Evolutionary conservation across 2,888 invertebrate species (phyloP), one percentile per base, ranked within the genome.

Genomic region (Beris chalybata): DNA sequence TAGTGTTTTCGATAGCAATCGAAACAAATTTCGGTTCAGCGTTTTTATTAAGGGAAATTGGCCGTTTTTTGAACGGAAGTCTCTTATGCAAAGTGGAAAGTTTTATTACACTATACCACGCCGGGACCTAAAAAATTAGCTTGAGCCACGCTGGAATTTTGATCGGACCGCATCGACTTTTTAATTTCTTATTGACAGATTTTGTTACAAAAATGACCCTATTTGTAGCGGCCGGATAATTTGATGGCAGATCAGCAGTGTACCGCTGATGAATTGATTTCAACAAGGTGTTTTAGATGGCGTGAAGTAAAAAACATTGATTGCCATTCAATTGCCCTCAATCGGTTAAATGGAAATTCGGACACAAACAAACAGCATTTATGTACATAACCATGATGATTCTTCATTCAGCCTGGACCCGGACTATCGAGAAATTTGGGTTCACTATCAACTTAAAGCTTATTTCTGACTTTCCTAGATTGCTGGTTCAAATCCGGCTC

Each of bases 1-100:
- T 43, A 56, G 56, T 56, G 56, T 56, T 44, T 38, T 13, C 56
- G 56, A 56, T 56, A 56, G 56, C 22, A 44, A 56, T 56, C 56
- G 54, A 54, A 32, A 13, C 12, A 7, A 32, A 54, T 22, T 31
- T 13, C 15, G 9, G 52, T 52, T 13, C 15, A 22, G 52, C 32
- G 54, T 31, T 54, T 38, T 43, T 56, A 12, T 56, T 43, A 13
- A 12, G 38, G 15, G 43, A 38, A 56, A 56, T 43, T 56, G 56
- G 22, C 32, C 32, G 43, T 43, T 43, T 38, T 15, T 38, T 43
- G 56, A 15, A 15, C 56, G 44, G 56, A 43, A 43, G 44, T 56
- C 31, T 31, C 54, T 54, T 56, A 56, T 56, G 56, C 43, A 56
- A 56, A 56, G 29, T 56, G 15, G 56, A 56, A 56, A 56, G 56